Evolutionary conservation across 92 coral and sea anemone genomes (phyloP).

Genomic region (Palythoa grandiflora): DNA sequence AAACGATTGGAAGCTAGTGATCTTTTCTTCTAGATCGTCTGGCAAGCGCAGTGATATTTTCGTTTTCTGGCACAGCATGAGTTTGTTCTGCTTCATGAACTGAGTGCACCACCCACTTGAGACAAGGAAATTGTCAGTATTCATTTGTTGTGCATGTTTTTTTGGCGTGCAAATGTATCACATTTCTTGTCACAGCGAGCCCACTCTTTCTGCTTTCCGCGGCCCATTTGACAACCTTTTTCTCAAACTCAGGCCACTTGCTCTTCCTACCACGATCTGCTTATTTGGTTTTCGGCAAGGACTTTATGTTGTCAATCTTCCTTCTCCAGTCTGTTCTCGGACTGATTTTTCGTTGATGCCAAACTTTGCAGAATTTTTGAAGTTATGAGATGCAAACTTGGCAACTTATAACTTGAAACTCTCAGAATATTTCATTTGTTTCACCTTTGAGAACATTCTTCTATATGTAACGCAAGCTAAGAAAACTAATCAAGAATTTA

Average conservation of each 20-base stretch:
- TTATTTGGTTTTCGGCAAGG: background rate
- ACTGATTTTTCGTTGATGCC: constrained; percentile 58
- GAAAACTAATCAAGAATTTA: no score
- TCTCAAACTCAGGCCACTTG: background rate
- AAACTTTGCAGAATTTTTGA: background rate
- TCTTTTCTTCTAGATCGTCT: constrained; percentile 47
- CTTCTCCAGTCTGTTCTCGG: constrained; percentile 58
- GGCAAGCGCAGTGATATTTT: background rate
- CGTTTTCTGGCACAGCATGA: no score
- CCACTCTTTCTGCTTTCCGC: constrained; percentile 10
- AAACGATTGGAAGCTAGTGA: constrained; percentile 43
- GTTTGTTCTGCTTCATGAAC: constrained; percentile 45
- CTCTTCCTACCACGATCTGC: constrained; percentile 6
- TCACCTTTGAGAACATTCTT: background rate
- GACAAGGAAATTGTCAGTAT: constrained; percentile 28
- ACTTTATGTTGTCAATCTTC: constrained; percentile 41
- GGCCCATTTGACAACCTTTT: constrained; percentile 13
- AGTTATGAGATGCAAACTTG: background rate
- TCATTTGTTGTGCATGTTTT: constrained; percentile 22
- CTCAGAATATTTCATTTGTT: constrained; percentile 54
- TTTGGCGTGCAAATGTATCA: constrained; percentile 8
- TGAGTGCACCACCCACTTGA: constrained; percentile 45
- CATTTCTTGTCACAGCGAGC: constrained; percentile 8
- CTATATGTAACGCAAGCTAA: no score
- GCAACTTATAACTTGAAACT: constrained; percentile 56